Evolutionary conservation across 53 echinoderm and acorn worm genomes (phyloP), one percentile per base, ranked within the genome.

Genomic region (Apostichopus leukothele): DNA sequence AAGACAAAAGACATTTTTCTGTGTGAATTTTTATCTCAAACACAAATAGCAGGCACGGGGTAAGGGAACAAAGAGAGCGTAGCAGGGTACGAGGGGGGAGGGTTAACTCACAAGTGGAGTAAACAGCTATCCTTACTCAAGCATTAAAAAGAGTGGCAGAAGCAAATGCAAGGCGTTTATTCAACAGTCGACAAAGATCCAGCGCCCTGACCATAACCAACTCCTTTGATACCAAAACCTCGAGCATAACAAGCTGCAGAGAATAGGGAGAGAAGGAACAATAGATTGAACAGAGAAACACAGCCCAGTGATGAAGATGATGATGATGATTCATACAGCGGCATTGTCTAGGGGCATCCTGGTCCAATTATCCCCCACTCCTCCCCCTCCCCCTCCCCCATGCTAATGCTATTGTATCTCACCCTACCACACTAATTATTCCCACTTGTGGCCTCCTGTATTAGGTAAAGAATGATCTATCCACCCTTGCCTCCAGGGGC

Each of bases 141-240:
- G 81, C 81, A 81, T 23, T 21, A 21, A 81, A 81, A 20, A 55
- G 81, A 81, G 19, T 18, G 59, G 81, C 81, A 81, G 59, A 52
- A 13, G 81, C 81, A 81, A 81, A 39, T 39, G 81, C 81, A 81
- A 19, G 81, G 16, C 39, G 11, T 86, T 86, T 91, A 90, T n/a
- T 87, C 52, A 80, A 85, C 92, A 90, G 89, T 93, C 63, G 83
- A 79, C 54, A 93, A 89, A 2, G 91, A 73, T 22, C 94, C 91
- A 19, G 94, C 94, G 16, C 94, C 94, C n/a, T 80, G 83, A 50
- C 94, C 94, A 85, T 71, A 93, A 67, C 94, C 94, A 66, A 91
- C 92, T 19, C 94, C 94, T 57, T 93, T 91, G 39, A 87, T 79
- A n/a, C 84, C 91, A 76, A 86, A 88, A 66, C 78, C 63, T 63